These are phyloP conservation scores for Globodera ellingtonae DNA, from an alignment of 1,140 invertebrate genomes.

Conservation along the genomic window DNA sequence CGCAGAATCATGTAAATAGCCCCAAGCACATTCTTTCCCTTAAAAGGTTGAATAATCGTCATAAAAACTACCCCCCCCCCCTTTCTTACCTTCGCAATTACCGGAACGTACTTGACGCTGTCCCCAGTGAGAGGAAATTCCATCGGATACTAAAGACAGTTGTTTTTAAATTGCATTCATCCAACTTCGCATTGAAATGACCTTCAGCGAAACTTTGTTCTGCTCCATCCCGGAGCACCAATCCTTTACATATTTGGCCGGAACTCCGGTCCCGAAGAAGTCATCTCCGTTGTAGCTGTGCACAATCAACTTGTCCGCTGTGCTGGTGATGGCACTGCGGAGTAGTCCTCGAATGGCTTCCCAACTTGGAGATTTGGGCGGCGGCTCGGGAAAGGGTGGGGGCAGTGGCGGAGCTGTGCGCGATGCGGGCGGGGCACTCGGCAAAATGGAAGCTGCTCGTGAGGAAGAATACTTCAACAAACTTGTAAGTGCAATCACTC, in stretches of 20 bases:
- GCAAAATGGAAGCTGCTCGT: slow-evolving; percentile 83
- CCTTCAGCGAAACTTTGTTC: slow-evolving; percentile 36
- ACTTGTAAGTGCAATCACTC: slow-evolving; percentile 26
- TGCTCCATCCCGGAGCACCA: slow-evolving; percentile 44
- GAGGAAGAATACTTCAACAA: slow-evolving; percentile 93
- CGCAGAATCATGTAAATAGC: slow-evolving; percentile 54
- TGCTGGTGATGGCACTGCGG: slow-evolving; percentile 39
- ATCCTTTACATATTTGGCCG: slow-evolving; percentile 48
- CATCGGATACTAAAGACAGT: slow-evolving; percentile 46
- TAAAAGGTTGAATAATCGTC: not conserved
- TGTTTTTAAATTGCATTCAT: not conserved
- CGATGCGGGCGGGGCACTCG: slow-evolving; percentile 85
- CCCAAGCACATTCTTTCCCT: slow-evolving; percentile 49
- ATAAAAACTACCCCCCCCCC: not conserved
- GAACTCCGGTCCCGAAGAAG: slow-evolving; percentile 51
- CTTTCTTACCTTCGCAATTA: slow-evolving; percentile 47
- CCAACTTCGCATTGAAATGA: not conserved
- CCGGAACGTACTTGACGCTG: slow-evolving; percentile 48
- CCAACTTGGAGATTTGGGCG: slow-evolving; percentile 26
- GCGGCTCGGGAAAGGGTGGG: slow-evolving; percentile 47
- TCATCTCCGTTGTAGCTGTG: slow-evolving; percentile 47
- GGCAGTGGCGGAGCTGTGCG: slow-evolving; percentile 65
- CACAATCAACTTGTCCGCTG: slow-evolving; percentile 52
- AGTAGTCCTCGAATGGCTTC: slow-evolving; percentile 22
- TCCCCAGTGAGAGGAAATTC: slow-evolving; percentile 47